These are phyloP conservation scores for Sebastes wilsoni DNA, from an alignment of 2,797 vertebrate species.

Conservation along the genomic window DNA sequence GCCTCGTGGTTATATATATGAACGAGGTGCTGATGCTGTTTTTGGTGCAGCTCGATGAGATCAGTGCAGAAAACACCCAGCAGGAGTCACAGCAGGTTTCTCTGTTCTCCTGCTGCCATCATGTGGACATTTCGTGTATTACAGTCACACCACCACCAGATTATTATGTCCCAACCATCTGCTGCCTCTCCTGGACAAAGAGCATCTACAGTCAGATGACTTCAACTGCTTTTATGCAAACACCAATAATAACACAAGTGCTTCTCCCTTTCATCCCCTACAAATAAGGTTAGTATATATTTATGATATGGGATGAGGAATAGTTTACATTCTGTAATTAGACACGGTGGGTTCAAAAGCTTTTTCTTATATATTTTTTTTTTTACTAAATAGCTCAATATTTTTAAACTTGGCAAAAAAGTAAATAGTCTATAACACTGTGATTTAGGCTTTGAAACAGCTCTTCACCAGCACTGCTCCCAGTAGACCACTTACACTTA, in stretches of 20 bases:
- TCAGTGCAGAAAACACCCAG: not conserved
- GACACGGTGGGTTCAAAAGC: not conserved
- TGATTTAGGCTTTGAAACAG: not conserved
- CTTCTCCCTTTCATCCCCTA: too few species aligned
- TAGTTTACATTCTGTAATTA: not conserved
- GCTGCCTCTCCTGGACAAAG: constrained; percentile 33
- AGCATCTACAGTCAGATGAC: not conserved
- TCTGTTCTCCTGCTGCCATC: constrained; percentile 62
- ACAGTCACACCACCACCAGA: not conserved
- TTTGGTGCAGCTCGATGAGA: not conserved
- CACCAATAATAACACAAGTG: not conserved
- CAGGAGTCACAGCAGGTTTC: not conserved
- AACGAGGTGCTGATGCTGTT: too few species aligned
- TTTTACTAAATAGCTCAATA: too few species aligned
- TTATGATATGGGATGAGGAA: not conserved
- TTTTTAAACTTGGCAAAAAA: not conserved
- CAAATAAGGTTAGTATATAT: not conserved
- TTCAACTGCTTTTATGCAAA: not conserved
- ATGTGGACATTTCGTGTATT: constrained; percentile 40
- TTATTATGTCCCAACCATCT: not conserved
- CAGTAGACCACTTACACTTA: too few species aligned
- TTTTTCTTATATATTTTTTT: not conserved
- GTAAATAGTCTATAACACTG: not conserved
- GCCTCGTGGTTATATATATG: not conserved
- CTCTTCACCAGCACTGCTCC: not conserved